Evolutionary conservation across 92 coral and sea anemone genomes (phyloP), one percentile per base, ranked within the genome.

Genomic region (Umimayanthus kanabou): DNA sequence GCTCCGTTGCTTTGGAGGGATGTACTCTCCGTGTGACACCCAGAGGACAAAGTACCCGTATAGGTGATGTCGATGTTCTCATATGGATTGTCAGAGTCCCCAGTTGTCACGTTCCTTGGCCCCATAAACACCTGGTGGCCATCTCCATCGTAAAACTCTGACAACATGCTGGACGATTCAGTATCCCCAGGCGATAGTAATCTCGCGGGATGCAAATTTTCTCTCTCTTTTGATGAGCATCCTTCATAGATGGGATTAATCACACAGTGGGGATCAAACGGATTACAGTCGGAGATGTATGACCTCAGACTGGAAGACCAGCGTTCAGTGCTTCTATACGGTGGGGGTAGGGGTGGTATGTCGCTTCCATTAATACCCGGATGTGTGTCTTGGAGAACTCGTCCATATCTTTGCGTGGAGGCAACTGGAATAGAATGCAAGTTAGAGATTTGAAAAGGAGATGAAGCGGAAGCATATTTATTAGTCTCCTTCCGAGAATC

Each of bases 241-340:
- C 79, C 50, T 16, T 75, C 79, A 20, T 75, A 75, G 15, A 75
- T 75, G 53, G 79, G 79, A 39, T 75, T 75, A 37, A 75, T 75
- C 50, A 75, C 79, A n/a, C 50, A 75, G 26, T 75, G 26, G 25
- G 79, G 79, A 13, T 75, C 79, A 39, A 33, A 39, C 30, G 79
- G 79, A 75, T 11, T 50, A n/a, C 39, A n/a, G 0, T 75, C 79
- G 28, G 79, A 61, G 26, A 61, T 23, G 26, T 61, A 61, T 9
- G 69, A 23, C 26, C 15, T 1, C 26, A 61, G n/a, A 18, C 69
- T 61, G 4, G 69, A 16, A 22, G 18, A 14, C 23, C 23, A 20
- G 23, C 65, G 65, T 14, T 61, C n/a, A 3, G 69, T 61, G 69
- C 26, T 61, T 61, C n/a, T 5, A 61, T 61, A 61, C 69, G 69